Percentiles rank a stretch among this genome's conserved stretches.
Evolutionary conservation across 2,113 vertebrate species (phyloP).

Genomic region (Salvator merianae): DNA sequence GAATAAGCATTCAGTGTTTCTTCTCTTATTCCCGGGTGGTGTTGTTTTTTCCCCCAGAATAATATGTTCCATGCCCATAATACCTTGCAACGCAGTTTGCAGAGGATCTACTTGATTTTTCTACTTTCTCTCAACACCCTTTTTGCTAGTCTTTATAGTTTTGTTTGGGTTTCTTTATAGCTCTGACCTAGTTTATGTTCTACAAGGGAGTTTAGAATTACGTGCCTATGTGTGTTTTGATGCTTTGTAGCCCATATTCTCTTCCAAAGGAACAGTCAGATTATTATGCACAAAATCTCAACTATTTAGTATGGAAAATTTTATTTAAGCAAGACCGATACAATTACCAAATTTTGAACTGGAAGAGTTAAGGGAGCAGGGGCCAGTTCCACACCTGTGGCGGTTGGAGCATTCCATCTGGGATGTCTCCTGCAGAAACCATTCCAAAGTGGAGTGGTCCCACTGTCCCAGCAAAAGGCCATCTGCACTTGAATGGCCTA

Average conservation of each 20-base stretch:
- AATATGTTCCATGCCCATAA: background rate
- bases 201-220: background rate
- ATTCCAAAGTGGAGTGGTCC: too few relatives aligned
- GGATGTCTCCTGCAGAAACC: too few relatives aligned
- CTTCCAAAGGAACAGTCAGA: background rate
- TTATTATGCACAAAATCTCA: background rate
- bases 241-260: background rate
- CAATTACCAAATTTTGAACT: too few relatives aligned
- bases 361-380: too few relatives aligned
- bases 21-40: too few relatives aligned
- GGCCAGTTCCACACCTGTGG: too few relatives aligned
- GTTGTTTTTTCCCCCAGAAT: too few relatives aligned
- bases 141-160: fast-evolving
- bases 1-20: background rate
- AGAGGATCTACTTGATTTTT: background rate
- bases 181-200: background rate
- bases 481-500: too few relatives aligned
- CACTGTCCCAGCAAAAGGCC: too few relatives aligned
- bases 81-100: too few relatives aligned
- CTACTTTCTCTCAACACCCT: fast-evolving
- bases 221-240: background rate
- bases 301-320: background rate
- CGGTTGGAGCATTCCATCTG: too few relatives aligned
- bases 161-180: background rate
- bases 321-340: background rate